phyloP scores from a whole-genome alignment of 2,797 vertebrate genomes.

The Crax fasciolata region DNA sequence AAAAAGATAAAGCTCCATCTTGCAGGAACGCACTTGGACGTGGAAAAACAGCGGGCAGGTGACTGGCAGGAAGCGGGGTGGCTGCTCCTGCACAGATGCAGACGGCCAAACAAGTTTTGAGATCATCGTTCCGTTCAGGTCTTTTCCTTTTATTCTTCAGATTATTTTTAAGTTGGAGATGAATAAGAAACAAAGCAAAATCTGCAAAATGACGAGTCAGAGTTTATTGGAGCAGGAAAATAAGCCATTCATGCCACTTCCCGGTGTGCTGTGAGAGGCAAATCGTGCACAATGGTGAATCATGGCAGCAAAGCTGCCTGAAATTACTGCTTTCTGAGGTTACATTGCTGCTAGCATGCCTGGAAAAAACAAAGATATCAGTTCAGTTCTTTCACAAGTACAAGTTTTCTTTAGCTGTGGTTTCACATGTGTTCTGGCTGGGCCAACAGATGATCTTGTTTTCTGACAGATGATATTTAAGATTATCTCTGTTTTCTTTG shows the following conservation, averaged over 20 bases:
- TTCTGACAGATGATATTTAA: conserved; percentile 24
- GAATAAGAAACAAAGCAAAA: conserved; percentile 85
- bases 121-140: conserved; percentile 75
- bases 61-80: conserved; percentile 61
- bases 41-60: conserved; percentile 43
- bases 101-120: conserved; percentile 76
- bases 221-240: conserved; percentile 85
- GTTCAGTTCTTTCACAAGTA: conserved; percentile 57
- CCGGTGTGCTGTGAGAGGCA: conserved; percentile 79
- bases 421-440: conserved; percentile 36
- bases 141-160: conserved; percentile 81
- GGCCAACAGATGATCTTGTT: conserved; percentile 30
- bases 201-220: conserved; percentile 77
- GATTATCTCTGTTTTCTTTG: conserved; percentile 50
- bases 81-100: conserved; percentile 54
- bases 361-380: conserved; percentile 76
- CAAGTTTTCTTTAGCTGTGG: conserved; percentile 15
- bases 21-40: neutral
- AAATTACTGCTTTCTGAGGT: conserved; percentile 78
- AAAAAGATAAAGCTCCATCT: conserved; percentile 20
- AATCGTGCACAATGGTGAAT: conserved; percentile 80
- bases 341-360: conserved; percentile 74
- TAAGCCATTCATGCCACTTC: conserved; percentile 74
- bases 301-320: conserved; percentile 72
- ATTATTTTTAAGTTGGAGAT: conserved; percentile 78